Evolutionary conservation across 2,797 vertebrate genomes (phyloP).

Genomic region (Rhinatrema bivittatum): DNA sequence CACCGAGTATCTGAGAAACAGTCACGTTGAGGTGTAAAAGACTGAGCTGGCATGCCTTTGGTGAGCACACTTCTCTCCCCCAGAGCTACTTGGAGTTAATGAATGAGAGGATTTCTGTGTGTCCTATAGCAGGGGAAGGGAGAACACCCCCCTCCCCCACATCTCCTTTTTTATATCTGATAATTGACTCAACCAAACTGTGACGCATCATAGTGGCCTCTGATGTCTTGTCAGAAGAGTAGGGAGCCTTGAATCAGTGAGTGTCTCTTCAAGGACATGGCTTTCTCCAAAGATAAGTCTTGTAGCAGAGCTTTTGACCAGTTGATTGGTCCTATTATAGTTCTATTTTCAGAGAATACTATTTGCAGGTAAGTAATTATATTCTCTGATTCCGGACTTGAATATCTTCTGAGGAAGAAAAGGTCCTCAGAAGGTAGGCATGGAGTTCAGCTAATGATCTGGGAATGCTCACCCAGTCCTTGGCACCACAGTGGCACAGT

Average conservation of each 20-base stretch:
- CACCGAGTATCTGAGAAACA: slow-evolving; percentile 17
- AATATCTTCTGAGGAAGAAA: slow-evolving; percentile 13
- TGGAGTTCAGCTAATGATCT: no score
- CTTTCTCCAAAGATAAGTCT: neutral
- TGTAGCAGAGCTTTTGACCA: neutral
- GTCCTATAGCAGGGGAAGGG: slow-evolving; percentile 5
- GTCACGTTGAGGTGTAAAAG: no score
- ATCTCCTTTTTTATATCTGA: neutral
- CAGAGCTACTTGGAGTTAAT: slow-evolving; percentile 7
- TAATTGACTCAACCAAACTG: slow-evolving; percentile 1
- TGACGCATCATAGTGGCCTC: no score
- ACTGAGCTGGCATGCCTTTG: slow-evolving; percentile 2
- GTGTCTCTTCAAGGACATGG: neutral
- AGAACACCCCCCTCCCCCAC: neutral
- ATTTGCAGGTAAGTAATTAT: slow-evolving; percentile 3
- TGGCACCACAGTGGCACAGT: slow-evolving; percentile 14
- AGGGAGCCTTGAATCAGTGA: slow-evolving; percentile 1
- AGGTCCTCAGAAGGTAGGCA: slow-evolving; percentile 22
- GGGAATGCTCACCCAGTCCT: slow-evolving; percentile 16
- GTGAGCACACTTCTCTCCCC: neutral
- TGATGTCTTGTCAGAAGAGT: slow-evolving; percentile 15
- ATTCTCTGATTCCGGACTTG: no score
- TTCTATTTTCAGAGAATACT: neutral
- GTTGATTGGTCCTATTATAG: neutral
- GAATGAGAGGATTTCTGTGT: slow-evolving; percentile 15